Percentiles rank a stretch among this genome's conserved stretches.
These are phyloP conservation scores for Passerculus sandwichensis DNA, from an alignment of 2,797 vertebrate genomes.

Conservation along the genomic window DNA sequence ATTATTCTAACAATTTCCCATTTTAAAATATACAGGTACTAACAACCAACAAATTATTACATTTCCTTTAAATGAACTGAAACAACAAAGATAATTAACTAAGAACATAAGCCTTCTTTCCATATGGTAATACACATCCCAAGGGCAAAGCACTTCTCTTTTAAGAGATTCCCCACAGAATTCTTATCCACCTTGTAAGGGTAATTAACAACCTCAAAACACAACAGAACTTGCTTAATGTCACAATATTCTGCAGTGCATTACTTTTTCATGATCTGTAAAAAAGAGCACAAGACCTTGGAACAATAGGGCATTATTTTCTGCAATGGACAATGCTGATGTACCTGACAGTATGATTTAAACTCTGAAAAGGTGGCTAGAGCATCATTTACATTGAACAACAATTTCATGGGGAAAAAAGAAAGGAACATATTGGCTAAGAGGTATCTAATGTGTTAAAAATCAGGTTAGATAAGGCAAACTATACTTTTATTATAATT, in stretches of 20 bases:
- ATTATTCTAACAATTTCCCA: constrained; percentile 66
- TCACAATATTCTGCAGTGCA: constrained; percentile 20
- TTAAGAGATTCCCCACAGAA: constrained; percentile 56
- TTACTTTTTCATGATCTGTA: not conserved
- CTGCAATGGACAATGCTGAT: not conserved
- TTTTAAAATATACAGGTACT: constrained; percentile 73
- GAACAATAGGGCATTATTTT: not conserved
- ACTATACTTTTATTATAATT: not conserved
- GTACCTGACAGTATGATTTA: not conserved
- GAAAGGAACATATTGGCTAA: not conserved
- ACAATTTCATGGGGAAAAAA: not conserved
- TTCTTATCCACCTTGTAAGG: constrained; percentile 52
- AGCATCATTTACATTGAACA: not conserved
- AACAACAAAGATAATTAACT: constrained; percentile 75
- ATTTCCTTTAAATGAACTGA: constrained; percentile 72
- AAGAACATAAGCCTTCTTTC: constrained; percentile 67
- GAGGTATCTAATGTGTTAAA: not conserved
- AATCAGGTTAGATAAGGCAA: not conserved
- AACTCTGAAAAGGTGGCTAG: not conserved
- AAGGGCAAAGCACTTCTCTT: constrained; percentile 63
- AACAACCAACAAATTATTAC: constrained; percentile 71
- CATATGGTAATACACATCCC: constrained; percentile 60
- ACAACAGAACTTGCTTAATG: constrained; percentile 36
- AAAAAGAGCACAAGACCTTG: not conserved
- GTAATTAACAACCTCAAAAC: constrained; percentile 66